These are phyloP conservation scores for Ammospiza caudacuta DNA, from an alignment of 2,113 vertebrate species.

Conservation along the genomic window DNA sequence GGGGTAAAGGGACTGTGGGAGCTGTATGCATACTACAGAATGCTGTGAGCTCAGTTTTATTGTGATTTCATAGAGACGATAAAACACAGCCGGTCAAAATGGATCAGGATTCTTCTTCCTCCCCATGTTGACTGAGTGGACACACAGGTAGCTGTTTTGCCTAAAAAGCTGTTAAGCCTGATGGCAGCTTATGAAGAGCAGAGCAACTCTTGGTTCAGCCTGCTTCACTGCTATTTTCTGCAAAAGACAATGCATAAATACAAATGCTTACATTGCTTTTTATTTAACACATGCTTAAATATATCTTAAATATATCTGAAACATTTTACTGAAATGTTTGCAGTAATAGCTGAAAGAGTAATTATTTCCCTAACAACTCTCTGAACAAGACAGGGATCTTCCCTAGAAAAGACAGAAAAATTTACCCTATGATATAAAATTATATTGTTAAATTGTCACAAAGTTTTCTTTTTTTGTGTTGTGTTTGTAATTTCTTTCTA, in stretches of 20 bases:
- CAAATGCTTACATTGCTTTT: background rate
- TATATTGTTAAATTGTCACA: background rate
- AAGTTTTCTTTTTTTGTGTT: background rate
- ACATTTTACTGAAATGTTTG: background rate
- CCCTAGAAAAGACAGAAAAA: background rate
- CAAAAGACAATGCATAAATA: background rate
- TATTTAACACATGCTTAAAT: background rate
- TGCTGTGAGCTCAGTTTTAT: background rate
- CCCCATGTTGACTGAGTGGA: background rate
- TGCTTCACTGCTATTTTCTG: background rate
- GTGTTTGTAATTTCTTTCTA: constrained; percentile 11
- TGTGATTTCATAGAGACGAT: background rate
- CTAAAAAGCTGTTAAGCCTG: background rate
- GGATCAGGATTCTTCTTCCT: background rate
- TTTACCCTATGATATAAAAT: background rate
- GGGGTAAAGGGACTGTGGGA: background rate
- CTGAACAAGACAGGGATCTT: background rate
- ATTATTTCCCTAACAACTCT: background rate
- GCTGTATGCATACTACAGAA: fast-evolving
- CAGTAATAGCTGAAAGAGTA: background rate
- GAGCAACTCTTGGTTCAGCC: background rate
- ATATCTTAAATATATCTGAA: background rate
- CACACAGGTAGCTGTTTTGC: background rate
- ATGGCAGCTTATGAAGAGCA: background rate
- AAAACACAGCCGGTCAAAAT: background rate